These are phyloP conservation scores for Sorex maritimensis DNA, from an alignment of 2,797 vertebrate genomes.

Conservation along the genomic window DNA sequence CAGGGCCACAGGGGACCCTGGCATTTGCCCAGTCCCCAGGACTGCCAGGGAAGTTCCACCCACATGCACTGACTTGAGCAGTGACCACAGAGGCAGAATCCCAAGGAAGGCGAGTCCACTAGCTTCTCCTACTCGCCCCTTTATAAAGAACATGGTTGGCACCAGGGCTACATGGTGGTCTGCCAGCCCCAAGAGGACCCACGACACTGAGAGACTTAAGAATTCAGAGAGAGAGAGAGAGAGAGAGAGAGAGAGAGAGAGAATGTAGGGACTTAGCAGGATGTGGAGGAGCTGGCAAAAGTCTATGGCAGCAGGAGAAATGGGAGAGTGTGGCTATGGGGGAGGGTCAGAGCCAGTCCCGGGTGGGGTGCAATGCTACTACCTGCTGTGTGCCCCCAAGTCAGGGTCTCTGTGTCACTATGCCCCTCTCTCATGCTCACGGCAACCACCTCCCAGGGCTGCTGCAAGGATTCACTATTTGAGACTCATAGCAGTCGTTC, in stretches of 20 bases:
- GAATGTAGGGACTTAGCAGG: background rate
- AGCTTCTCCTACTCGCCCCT: background rate
- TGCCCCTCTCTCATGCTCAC: background rate
- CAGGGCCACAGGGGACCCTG: background rate
- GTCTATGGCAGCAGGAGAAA: too few species aligned
- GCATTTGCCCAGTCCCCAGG: too few species aligned
- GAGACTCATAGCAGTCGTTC: background rate
- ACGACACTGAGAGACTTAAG: background rate
- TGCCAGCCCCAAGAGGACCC: background rate
- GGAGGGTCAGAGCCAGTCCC: background rate
- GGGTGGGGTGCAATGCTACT: background rate
- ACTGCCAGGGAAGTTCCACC: fast-evolving
- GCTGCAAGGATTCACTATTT: background rate
- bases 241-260: background rate
- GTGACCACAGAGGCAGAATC: background rate
- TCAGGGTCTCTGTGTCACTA: background rate
- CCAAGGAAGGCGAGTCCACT: background rate
- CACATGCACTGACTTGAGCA: background rate
- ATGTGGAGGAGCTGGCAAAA: background rate
- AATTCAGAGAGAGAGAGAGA: background rate
- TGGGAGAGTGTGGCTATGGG: background rate
- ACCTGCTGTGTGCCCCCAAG: background rate
- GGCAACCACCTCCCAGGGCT: background rate
- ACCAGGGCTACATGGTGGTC: background rate
- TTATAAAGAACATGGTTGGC: background rate